A percentile compares a stretch with the other conserved stretches of the same genome.
Conservation (phyloP, 2,113 vertebrate genomes). For the Propithecus coquereli region DNA sequence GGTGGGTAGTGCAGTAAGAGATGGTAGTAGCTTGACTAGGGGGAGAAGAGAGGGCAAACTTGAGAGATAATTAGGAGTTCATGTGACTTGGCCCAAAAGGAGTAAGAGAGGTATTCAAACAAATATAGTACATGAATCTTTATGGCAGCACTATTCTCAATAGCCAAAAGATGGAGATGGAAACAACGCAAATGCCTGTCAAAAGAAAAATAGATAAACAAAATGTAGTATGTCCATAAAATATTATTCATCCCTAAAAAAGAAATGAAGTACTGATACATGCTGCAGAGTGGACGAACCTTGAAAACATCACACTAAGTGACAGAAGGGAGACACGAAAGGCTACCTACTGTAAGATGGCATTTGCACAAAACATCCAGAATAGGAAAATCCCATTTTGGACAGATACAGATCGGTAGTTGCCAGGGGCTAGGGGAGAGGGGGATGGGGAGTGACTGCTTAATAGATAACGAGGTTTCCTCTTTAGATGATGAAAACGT, state of each 20-base stretch:
- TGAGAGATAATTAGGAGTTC: neutral
- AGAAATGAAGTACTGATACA: neutral
- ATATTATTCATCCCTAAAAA: too few relatives aligned
- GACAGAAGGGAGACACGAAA: neutral
- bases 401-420: neutral
- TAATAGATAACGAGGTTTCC: neutral
- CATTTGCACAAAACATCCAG: neutral
- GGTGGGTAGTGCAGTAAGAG: neutral
- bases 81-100: neutral
- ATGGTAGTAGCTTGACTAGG: neutral
- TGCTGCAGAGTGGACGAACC: neutral
- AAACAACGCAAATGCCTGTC: neutral
- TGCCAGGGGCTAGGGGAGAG: neutral
- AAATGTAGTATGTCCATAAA: fast-evolving
- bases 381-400: neutral
- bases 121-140: neutral
- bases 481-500: neutral
- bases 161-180: neutral
- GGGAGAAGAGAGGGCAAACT: too few relatives aligned
- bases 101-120: neutral
- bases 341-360: neutral
- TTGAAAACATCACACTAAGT: neutral
- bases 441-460: too few relatives aligned
- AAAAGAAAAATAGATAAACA: neutral
- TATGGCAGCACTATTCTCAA: neutral